Evolutionary conservation across 2,888 invertebrate species (phyloP).

Genomic region (Pristionchus exspectatus): DNA sequence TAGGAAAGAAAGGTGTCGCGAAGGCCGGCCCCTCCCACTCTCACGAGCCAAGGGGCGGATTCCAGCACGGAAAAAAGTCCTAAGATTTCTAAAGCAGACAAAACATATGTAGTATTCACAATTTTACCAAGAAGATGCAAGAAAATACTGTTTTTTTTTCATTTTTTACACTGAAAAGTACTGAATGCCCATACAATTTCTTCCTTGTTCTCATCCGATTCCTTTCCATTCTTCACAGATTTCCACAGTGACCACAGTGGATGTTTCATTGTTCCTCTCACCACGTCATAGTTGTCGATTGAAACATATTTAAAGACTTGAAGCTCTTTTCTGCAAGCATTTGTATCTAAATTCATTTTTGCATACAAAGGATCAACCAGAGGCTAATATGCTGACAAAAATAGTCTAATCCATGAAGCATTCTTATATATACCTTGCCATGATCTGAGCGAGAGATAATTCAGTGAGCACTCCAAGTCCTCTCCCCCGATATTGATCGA

Average conservation of each 20-base stretch:
- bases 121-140: no score
- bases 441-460: not conserved
- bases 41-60: no score
- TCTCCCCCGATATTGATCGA: not conserved
- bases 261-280: constrained; percentile 26
- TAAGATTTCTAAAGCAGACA: no score
- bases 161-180: not conserved
- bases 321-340: not conserved
- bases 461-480: not conserved
- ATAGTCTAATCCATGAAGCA: not conserved
- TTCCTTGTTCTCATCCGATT: constrained; percentile 1
- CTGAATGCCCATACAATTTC: constrained; percentile 19
- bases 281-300: not conserved
- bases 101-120: no score
- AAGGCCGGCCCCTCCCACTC: no score
- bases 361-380: no score
- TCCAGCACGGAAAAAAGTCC: no score
- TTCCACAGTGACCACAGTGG: constrained; percentile 22
- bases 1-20: no score
- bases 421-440: not conserved
- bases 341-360: not conserved
- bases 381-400: no score
- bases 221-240: not conserved
- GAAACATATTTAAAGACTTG: constrained; percentile 37
- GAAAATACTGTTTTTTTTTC: no score